Conservation (phyloP, 37 sponge, comb jelly and placozoan genomes). For the Haliclona indistincta region DNA sequence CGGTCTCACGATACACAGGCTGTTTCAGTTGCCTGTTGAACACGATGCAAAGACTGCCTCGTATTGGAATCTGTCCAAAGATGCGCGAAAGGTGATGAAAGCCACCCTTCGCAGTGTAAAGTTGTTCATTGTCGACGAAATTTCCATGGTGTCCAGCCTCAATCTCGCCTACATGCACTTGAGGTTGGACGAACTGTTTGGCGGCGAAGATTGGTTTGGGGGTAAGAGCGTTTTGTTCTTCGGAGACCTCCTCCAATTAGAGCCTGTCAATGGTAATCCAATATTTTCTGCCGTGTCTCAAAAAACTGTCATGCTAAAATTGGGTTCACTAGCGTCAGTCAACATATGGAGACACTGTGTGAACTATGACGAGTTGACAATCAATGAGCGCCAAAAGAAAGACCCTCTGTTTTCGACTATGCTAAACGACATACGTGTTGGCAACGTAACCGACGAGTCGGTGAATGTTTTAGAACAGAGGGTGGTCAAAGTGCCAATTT, state of each 20-base stretch:
- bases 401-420: too few relatives aligned
- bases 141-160: conserved; percentile 62
- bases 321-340: too few relatives aligned
- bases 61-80: conserved; percentile 54
- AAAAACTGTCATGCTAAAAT: conserved; percentile 10
- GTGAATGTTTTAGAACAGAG: too few relatives aligned
- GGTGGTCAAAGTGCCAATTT: too few relatives aligned
- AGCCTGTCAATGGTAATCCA: conserved; percentile 38
- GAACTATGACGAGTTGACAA: too few relatives aligned
- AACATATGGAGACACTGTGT: too few relatives aligned
- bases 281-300: conserved; percentile 37
- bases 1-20: conserved; percentile 41
- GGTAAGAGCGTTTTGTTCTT: conserved; percentile 41
- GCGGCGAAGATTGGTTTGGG: conserved; percentile 27
- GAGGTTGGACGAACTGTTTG: conserved; percentile 50
- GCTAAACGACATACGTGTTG: too few relatives aligned
- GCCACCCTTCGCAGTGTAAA: conserved; percentile 26
- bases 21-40: conserved; percentile 43
- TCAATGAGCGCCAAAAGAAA: too few relatives aligned
- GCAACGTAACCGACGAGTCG: too few relatives aligned
- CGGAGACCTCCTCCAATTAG: conserved; percentile 59
- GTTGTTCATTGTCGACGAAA: conserved; percentile 65
- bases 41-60: conserved; percentile 50
- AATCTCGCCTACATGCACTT: conserved; percentile 50
- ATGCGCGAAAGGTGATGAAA: conserved; percentile 31